Percentiles rank a stretch among this genome's conserved stretches.
Evolutionary conservation across 1,140 invertebrate genomes (phyloP).

Genomic region (Nasonia longicornis): DNA sequence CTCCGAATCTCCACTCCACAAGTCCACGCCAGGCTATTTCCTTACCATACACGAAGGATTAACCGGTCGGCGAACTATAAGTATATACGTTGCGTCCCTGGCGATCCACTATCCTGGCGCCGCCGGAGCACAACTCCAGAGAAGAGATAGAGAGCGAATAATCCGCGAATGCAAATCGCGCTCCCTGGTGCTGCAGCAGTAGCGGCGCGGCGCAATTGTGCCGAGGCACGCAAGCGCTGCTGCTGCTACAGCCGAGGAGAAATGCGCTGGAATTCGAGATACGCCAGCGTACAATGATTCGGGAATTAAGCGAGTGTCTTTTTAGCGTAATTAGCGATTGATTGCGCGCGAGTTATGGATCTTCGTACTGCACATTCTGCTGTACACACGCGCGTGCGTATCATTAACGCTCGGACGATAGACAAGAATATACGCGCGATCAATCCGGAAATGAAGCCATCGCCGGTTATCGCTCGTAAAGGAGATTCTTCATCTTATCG

Average conservation of each 20-base stretch:
- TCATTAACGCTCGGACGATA: not conserved
- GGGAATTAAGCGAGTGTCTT: slow-evolving; percentile 4
- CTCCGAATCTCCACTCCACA: slow-evolving; percentile 15
- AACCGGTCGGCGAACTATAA: slow-evolving; percentile 44
- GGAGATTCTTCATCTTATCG: no score
- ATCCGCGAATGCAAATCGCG: slow-evolving; percentile 52
- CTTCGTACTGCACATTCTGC: no score
- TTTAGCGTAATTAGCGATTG: no score
- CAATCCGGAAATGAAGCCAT: no score
- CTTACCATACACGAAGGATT: not conserved
- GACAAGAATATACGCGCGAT: not conserved
- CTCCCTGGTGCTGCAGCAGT: no score
- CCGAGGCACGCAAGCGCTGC: slow-evolving; percentile 48
- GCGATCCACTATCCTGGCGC: not conserved
- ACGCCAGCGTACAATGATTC: slow-evolving; percentile 1
- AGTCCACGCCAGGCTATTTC: not conserved
- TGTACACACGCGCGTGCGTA: not conserved
- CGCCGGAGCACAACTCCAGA: not conserved
- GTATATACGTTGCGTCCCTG: not conserved
- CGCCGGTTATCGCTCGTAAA: not conserved
- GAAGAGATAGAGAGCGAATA: slow-evolving; percentile 37
- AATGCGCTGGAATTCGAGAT: not conserved
- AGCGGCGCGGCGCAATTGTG: slow-evolving; percentile 49
- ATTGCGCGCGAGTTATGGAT: not conserved
- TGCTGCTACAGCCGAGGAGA: not conserved